phyloP scores from a whole-genome alignment of 2,888 invertebrate species.

The Hypsopygia costalis region DNA sequence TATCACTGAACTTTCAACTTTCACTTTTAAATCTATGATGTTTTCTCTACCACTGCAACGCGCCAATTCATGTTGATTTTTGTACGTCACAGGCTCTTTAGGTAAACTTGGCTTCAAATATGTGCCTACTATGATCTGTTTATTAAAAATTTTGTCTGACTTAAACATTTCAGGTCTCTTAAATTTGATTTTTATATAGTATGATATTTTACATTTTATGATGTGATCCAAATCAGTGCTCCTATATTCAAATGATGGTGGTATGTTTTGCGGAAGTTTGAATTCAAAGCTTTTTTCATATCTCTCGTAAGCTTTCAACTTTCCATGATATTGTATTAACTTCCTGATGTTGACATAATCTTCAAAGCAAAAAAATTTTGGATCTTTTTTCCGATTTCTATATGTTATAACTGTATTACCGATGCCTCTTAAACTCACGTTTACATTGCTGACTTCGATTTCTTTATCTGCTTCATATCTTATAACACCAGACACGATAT shows the following conservation, averaged over 20 bases:
- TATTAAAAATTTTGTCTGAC: conserved; percentile 21
- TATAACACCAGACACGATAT: conserved; percentile 15
- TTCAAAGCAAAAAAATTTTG: conserved; percentile 13
- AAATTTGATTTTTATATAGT: conserved; percentile 28
- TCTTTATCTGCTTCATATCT: conserved; percentile 16
- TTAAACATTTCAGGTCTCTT: conserved; percentile 23
- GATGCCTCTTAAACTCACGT: conserved; percentile 14
- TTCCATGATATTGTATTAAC: conserved; percentile 10
- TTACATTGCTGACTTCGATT: conserved; percentile 12
- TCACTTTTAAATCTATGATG: conserved; percentile 11
- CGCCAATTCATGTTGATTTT: conserved; percentile 21
- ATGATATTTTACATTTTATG: conserved; percentile 22
- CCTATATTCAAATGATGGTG: conserved; percentile 17
- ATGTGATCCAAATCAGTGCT: conserved; percentile 4
- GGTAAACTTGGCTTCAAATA: conserved; percentile 19
- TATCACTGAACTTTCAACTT: conserved; percentile 3
- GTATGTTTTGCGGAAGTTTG: conserved; percentile 22
- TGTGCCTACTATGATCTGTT: conserved; percentile 24
- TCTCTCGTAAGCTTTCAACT: conserved; percentile 10
- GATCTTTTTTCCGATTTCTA: not conserved
- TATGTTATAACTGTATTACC: conserved; percentile 7
- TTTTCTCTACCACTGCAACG: conserved; percentile 20
- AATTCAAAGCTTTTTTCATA: conserved; percentile 25
- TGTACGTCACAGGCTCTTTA: conserved; percentile 18
- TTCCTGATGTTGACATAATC: conserved; percentile 16